Evolutionary conservation across 2,113 vertebrate genomes (phyloP).

Genomic region (Zapus hudsonius): DNA sequence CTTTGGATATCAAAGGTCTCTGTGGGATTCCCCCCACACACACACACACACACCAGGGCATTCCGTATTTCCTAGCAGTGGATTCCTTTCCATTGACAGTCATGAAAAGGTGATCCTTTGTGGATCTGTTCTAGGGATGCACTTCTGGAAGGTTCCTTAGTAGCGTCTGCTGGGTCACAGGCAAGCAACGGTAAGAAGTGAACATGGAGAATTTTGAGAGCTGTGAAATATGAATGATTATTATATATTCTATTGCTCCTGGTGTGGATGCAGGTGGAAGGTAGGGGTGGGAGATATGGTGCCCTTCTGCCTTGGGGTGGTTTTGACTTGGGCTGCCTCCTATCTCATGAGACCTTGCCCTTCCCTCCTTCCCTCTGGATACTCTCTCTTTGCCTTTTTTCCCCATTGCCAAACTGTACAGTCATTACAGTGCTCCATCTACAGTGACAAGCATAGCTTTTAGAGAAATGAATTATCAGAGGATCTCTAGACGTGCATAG

Average conservation of each 20-base stretch:
- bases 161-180: not conserved
- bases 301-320: not conserved
- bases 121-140: not conserved
- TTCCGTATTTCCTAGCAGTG: not conserved
- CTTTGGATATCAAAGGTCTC: not conserved
- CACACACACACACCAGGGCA: not conserved
- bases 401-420: not conserved
- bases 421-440: not conserved
- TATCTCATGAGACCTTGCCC: too few species aligned
- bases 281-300: fast-evolving
- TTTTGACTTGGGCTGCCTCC: not conserved
- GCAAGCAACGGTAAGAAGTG: not conserved
- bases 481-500: too few species aligned
- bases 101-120: not conserved
- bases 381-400: not conserved
- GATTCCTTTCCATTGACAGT: not conserved
- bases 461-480: not conserved
- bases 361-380: not conserved
- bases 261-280: not conserved
- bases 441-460: not conserved
- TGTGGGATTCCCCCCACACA: not conserved
- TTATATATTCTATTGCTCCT: not conserved
- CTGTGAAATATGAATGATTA: not conserved
- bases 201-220: not conserved
- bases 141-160: not conserved